Evolutionary conservation across 2,113 vertebrate genomes (phyloP).

Genomic region (Phyllostomus discolor): DNA sequence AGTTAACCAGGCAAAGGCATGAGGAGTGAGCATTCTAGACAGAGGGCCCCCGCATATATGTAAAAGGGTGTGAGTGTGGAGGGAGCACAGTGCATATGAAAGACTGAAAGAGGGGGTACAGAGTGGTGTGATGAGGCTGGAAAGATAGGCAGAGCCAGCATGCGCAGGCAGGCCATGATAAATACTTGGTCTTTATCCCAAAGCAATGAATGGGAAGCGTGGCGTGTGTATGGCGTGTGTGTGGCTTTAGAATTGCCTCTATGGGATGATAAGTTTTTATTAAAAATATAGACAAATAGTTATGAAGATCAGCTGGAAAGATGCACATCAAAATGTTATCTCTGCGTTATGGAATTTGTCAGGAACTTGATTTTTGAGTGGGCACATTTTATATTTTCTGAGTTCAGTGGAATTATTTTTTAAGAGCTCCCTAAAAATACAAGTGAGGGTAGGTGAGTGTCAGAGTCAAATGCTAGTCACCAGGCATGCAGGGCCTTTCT

Average conservation of each 20-base stretch:
- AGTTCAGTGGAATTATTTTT: not conserved
- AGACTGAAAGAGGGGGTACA: not conserved
- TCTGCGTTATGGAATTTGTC: not conserved
- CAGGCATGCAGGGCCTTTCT: not conserved
- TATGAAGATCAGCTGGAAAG: not conserved
- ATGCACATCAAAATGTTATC: not conserved
- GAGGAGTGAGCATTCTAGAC: not conserved
- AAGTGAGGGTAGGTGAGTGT: not conserved
- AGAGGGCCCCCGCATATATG: not conserved
- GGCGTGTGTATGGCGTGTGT: not conserved
- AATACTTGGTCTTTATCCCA: not conserved
- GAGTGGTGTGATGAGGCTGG: not conserved
- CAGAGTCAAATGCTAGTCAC: not conserved
- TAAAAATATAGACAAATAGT: not conserved
- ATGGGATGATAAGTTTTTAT: not conserved
- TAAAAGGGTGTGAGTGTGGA: not conserved
- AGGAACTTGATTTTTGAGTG: not conserved
- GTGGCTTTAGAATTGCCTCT: not conserved
- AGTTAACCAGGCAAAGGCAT: not conserved
- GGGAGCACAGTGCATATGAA: rapidly evolving
- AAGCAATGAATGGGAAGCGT: not conserved
- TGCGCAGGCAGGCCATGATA: rapidly evolving
- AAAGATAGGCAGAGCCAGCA: too few species aligned
- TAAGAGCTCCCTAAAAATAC: not conserved
- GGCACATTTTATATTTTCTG: not conserved